Evolutionary conservation across 2,113 vertebrate species (phyloP).

Genomic region (Recurvirostra avosetta): DNA sequence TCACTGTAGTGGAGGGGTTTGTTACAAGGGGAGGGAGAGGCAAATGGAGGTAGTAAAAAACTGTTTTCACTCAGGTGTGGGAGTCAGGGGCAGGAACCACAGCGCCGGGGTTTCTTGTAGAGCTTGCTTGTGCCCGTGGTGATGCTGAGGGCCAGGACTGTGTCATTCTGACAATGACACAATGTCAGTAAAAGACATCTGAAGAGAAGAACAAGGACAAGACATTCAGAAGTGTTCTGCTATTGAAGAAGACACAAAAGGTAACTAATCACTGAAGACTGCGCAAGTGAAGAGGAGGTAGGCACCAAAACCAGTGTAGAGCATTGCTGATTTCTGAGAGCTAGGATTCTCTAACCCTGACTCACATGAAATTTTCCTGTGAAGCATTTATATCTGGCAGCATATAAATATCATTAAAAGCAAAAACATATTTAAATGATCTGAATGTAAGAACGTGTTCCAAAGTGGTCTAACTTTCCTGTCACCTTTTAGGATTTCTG

Average conservation of each 20-base stretch:
- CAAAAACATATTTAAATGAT: not conserved
- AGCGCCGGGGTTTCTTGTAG: not conserved
- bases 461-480: not conserved
- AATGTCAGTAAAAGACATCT: not conserved
- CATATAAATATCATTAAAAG: not conserved
- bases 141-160: not conserved
- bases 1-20: not conserved
- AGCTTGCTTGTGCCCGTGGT: not conserved
- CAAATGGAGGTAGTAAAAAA: not conserved
- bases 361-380: not conserved
- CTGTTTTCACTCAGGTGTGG: not conserved
- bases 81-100: not conserved
- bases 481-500: not conserved
- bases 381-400: not conserved
- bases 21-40: not conserved
- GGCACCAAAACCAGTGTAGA: not conserved
- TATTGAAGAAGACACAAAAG: not conserved
- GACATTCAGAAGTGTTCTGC: not conserved
- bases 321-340: not conserved
- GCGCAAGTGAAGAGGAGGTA: not conserved
- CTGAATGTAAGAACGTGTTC: not conserved
- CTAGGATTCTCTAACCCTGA: not conserved
- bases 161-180: not conserved
- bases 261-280: not conserved
- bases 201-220: not conserved